Base-by-base conservation (phyloP, 2,888 invertebrate species). In the Synergus gifuensis region DNA sequence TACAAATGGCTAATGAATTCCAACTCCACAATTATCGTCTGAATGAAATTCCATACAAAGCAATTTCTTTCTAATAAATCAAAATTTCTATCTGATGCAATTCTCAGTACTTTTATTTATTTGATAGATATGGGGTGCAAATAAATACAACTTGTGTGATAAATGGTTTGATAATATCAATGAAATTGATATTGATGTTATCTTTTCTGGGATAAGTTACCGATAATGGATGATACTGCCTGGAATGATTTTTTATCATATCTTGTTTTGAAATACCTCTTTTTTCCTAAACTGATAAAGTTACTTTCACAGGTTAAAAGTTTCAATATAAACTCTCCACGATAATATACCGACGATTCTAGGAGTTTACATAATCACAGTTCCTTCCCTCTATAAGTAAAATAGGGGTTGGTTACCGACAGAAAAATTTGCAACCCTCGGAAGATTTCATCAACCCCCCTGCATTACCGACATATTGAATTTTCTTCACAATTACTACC, bases 401-500 rank as follows among this genome's bases (percentile, higher is more conserved):
- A 73, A 54, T 16, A n/a, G 36, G 12, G 16, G 28, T 22, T 49
- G 62, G 18, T 81, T 81, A 81, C 77, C 81, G 77, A 76, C 76
- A 8, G 76, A 44, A 49, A 16, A 36, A 14, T 77, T 81, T 58
- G 46, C 79, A 77, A 77, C 81, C 64, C 58, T 73, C 49, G 0
- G 28, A 73, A 49, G n/a, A 28, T 49, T 28, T 49, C 49, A 54
- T 4, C 36, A 73, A 54, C 54, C 58, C 64, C n/a, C 46, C 76
- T 79, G 9, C 76, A 14, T 79, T 79, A 79, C 76, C 79, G 76
- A 79, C 79, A 7, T 11, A 54, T 14, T 78, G 81, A 79, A 79
- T 77, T 80, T 81, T 14, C 79, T 44, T 60, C 69, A 1, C 76
- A 78, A 66, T 76, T 44, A 18, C 73, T 84, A 82, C 79, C 80